phyloP scores from a whole-genome alignment of 2,888 invertebrate species.

The Cenopis cana region DNA sequence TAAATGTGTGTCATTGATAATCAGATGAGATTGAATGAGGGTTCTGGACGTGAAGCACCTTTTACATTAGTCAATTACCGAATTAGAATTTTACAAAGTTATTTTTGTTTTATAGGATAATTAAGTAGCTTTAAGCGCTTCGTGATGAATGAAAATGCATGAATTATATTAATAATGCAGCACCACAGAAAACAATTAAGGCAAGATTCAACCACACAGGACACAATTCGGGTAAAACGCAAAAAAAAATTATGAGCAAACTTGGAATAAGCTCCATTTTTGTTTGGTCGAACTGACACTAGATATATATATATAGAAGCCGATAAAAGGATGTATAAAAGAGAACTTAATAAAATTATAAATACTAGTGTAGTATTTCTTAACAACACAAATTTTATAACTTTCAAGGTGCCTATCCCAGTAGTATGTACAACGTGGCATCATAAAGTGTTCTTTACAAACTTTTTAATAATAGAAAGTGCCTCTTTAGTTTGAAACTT shows the following conservation, averaged over 20 bases:
- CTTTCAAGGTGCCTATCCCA: conserved; percentile 4
- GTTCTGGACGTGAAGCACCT: background rate
- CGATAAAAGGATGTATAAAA: background rate
- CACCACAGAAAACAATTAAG: background rate
- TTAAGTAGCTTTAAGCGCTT: background rate
- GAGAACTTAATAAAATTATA: background rate
- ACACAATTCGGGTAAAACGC: background rate
- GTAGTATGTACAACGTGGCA: conserved; percentile 14
- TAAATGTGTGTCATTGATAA: background rate
- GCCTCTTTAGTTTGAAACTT: conserved; percentile 33
- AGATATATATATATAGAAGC: background rate
- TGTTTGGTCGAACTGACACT: background rate
- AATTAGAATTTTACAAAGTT: background rate
- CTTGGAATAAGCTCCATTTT: background rate
- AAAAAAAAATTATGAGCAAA: background rate
- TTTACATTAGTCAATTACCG: background rate
- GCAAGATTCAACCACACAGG: background rate
- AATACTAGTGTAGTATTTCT: conserved; percentile 4
- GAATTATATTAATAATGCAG: background rate
- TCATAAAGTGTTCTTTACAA: conserved; percentile 22
- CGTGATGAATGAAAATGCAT: background rate
- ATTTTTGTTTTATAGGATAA: too few species aligned
- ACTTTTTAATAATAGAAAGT: conserved; percentile 41
- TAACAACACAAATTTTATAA: conserved; percentile 9
- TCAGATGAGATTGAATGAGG: background rate